Percentiles rank a stretch among this genome's conserved stretches.
phyloP scores from a whole-genome alignment of 2,888 invertebrate species.

The Pseudococcus viburni region DNA sequence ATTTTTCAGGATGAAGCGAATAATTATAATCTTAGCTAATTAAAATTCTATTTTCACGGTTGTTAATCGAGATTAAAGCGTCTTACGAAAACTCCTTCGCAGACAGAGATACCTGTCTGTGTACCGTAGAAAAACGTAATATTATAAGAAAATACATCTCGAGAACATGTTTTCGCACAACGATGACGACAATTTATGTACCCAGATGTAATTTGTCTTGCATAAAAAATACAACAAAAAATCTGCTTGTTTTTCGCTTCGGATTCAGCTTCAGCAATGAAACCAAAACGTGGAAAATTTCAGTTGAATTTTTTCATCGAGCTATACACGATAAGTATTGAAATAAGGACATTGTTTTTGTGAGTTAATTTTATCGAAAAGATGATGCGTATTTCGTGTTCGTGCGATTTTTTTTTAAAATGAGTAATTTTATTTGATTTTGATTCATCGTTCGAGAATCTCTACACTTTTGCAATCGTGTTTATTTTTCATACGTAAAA shows the following conservation, averaged over 20 bases:
- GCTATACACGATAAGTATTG: not conserved
- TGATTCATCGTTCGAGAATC: conserved; percentile 29
- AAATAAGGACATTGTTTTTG: not conserved
- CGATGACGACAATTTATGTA: conserved; percentile 14
- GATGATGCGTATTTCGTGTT: not conserved
- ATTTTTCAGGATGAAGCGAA: conserved; percentile 2
- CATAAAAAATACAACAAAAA: not conserved
- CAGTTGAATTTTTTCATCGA: not conserved
- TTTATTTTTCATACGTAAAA: not conserved
- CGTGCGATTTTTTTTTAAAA: conserved; percentile 1
- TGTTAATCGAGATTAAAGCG: conserved; percentile 30
- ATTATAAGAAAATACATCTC: not conserved
- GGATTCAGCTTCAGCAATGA: not conserved
- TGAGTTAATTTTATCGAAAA: not conserved
- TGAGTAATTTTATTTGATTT: not conserved
- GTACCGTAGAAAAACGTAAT: not conserved
- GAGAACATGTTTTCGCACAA: not conserved
- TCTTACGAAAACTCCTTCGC: conserved; percentile 4
- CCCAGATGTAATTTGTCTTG: not conserved
- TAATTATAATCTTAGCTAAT: not conserved
- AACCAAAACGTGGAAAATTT: conserved; percentile 5
- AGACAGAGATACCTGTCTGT: not conserved
- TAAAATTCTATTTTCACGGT: conserved; percentile 28
- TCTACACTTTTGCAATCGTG: not conserved
- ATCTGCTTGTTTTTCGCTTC: not conserved